Evolutionary conservation across 2,888 invertebrate genomes (phyloP).

Genomic region (Stictocephala bisonia): DNA sequence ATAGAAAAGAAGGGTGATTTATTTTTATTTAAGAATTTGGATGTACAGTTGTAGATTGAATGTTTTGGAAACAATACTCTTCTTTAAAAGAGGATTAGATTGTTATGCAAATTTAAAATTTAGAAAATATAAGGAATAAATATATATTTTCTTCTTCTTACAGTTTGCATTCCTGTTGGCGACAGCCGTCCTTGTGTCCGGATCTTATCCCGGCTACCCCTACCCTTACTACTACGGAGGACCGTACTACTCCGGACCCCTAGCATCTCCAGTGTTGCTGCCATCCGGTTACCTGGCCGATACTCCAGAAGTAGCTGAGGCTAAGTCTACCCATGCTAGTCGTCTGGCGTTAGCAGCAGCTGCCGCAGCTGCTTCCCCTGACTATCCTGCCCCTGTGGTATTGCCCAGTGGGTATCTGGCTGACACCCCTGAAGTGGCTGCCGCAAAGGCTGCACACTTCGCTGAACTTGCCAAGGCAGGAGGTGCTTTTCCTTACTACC

Average conservation of each 20-base stretch:
- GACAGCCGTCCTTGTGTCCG: neutral
- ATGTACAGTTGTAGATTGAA: no score
- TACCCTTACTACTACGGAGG: constrained; percentile 7
- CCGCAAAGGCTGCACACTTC: constrained; percentile 53
- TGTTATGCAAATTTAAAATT: no score
- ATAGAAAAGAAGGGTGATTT: no score
- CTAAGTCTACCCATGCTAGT: constrained; percentile 54
- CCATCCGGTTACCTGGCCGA: constrained; percentile 44
- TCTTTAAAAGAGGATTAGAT: no score
- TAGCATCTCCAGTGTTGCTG: constrained; percentile 25
- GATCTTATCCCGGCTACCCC: neutral
- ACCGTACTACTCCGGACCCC: neutral
- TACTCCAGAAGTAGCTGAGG: constrained; percentile 56
- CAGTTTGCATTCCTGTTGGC: constrained; percentile 39
- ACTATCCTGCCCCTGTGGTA: constrained; percentile 2
- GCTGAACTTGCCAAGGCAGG: constrained; percentile 50
- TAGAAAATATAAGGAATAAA: no score
- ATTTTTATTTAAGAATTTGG: no score
- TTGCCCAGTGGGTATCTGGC: constrained; percentile 14
- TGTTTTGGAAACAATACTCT: no score
- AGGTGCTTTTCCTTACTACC: constrained; percentile 1
- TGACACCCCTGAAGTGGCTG: constrained; percentile 55
- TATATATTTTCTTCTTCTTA: no score
- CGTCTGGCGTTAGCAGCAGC: constrained; percentile 45
- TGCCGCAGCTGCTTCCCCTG: constrained; percentile 17